Conservation (phyloP, 2,113 vertebrate genomes). For the Agapornis roseicollis region DNA sequence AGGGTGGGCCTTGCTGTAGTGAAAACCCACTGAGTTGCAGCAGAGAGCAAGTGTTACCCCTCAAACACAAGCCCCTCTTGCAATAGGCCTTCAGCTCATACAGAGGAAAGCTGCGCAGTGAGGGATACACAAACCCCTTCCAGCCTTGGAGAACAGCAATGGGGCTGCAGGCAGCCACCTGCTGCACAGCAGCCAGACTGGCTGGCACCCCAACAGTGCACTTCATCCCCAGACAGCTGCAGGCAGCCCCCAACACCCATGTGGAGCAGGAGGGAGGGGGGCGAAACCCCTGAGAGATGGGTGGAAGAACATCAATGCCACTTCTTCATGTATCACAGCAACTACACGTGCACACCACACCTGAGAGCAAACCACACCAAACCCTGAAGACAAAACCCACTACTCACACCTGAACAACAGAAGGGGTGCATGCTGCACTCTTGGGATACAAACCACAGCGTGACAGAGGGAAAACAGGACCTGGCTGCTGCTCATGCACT, state of each 20-base stretch:
- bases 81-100: not conserved
- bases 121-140: not conserved
- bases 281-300: slow-evolving; percentile 12
- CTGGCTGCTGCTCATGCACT: not conserved
- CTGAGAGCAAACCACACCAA: not conserved
- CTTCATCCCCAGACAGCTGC: slow-evolving; percentile 74
- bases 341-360: fast-evolving
- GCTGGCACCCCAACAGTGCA: slow-evolving; percentile 81
- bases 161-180: slow-evolving; percentile 76
- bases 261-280: slow-evolving; percentile 65
- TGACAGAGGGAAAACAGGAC: too few species aligned
- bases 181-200: slow-evolving; percentile 85
- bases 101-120: not conserved
- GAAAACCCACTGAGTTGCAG: not conserved
- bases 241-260: slow-evolving; percentile 69
- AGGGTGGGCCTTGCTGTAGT: not conserved
- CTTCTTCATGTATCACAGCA: not conserved
- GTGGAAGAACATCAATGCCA: not conserved
- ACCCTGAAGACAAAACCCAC: not conserved
- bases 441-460: not conserved
- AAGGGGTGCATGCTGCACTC: not conserved
- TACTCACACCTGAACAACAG: not conserved
- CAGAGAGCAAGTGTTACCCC: too few species aligned
- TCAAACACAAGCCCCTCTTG: not conserved
- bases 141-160: slow-evolving; percentile 56